Base-by-base conservation (phyloP, 2,113 vertebrate genomes). In the Eublepharis macularius region DNA sequence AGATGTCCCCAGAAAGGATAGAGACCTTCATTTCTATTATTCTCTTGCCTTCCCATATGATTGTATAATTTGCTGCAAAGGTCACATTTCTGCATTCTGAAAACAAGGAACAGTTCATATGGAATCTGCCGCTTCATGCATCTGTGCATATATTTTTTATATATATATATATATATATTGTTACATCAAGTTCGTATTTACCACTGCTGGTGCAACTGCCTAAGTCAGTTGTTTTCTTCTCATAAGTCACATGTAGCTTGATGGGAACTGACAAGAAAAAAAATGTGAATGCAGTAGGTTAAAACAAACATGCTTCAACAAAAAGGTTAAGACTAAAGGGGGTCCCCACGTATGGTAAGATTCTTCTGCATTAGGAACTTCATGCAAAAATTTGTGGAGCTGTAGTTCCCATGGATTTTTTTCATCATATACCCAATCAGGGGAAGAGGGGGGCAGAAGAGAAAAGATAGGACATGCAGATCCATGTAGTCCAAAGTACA, bases 11-110 rank as follows among this genome's bases (percentile, higher is more conserved):
- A 1, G 91, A 85, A 76, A 96, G 91, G 39, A 96, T 92, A 17
- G 80, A 96, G 79, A 99, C 92, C 36, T 90, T 95, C 57, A 98
- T 76, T 47, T 73, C 95, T 21, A 94, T 96, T 89, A 99, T 94
- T 8, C 91, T 94, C 41, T 96, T 96, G 54, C 93, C 97, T 89
- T 96, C 93, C 97, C 98, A 99, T 72, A 94, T 88, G 86, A 99
- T 95, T 1, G 83, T 90, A 85, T 99, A 99, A 93, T 97, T 93
- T 86, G 98, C 96, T 4, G 95, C 96, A 89, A 98, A 89, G 7
- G 94, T 97, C 86, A 98, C 95, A 6, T 95, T 96, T 83, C 95
- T 93, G 96, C 97, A 97, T 0, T 89, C 97, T 97, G 93, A 34
- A 72, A 88, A 79, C 73, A 77, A 32, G 85, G 68, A 87, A 76